Conservation (phyloP, 2,888 invertebrate species). For the Selenia dentaria region DNA sequence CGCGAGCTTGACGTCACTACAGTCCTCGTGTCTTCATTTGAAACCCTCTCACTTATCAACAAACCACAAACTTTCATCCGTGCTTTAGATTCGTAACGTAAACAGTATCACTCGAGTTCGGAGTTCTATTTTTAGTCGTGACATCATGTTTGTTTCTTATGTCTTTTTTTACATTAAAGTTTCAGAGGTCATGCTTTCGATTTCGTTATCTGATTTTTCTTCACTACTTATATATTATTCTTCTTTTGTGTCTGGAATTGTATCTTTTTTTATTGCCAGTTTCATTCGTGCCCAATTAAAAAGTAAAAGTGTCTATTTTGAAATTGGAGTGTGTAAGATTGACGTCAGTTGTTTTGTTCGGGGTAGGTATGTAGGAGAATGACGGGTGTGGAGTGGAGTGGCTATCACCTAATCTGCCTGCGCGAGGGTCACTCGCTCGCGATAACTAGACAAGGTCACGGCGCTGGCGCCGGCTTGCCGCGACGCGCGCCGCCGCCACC, state of each 20-base stretch:
- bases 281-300: not conserved
- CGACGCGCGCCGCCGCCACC: conserved; percentile 58
- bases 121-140: conserved; percentile 68
- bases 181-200: conserved; percentile 51
- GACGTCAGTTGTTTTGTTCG: conserved; percentile 21
- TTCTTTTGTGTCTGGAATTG: not conserved
- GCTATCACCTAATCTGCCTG: conserved; percentile 66
- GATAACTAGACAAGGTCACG: conserved; percentile 82
- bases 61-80: conserved; percentile 45
- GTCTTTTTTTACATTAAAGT: conserved; percentile 53
- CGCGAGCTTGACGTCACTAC: conserved; percentile 64
- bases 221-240: conserved; percentile 2
- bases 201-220: conserved; percentile 32
- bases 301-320: conserved; percentile 7
- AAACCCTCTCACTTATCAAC: conserved; percentile 22
- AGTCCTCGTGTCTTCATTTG: conserved; percentile 27
- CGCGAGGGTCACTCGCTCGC: conserved; percentile 75
- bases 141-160: conserved; percentile 67
- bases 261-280: not conserved
- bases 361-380: conserved; percentile 33
- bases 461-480: conserved; percentile 76
- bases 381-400: conserved; percentile 41
- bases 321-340: conserved; percentile 7
- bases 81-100: conserved; percentile 55
- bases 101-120: conserved; percentile 69